Evolutionary conservation across 2,797 vertebrate species (phyloP), one percentile per base, ranked within the genome.

Genomic region (Chromis chromis): DNA sequence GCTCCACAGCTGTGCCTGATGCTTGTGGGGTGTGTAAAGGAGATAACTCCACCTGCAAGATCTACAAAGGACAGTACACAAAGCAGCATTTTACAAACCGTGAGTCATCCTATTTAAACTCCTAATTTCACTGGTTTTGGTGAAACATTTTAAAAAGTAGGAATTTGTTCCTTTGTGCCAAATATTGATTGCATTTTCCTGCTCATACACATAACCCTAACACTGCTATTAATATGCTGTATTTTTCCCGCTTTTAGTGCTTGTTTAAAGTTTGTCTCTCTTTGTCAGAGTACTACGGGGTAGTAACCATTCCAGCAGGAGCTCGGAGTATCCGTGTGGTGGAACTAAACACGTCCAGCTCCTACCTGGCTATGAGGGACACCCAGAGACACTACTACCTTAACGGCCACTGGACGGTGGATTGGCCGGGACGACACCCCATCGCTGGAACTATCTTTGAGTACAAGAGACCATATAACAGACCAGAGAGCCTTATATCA

Each of bases 331-430:
- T 98, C 73, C 95, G 71, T 16, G 89, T 97, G 66, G 81, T 89
- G 62, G 96, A 97, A 79, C 81, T 94, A 63, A 97, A 96, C 39
- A 82, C 92, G 0, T 98, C 97, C 44, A 95, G 93, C 70, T 96
- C 96, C 68, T 97, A 96, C 82, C 91, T 98, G 79, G 92, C 96
- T 13, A 82, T 96, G n/a, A 93, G 95, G 44, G 95, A 94, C 84
- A 71, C 84, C 44, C 91, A 94, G 57, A 91, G 90, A 72, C 95
- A 81, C 52, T 97, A 97, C 79, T 94, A 95, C 85, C 91, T 98
- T 44, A 98, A 97, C 0, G 97, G 97, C 13, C 93, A 92, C 69
- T 97, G 96, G 96, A 96, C 94, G 0, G 94, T 96, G 62, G 96
- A 97, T 89, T 96, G 96, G 96, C 96, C 96, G 0, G 96, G 97